These are phyloP conservation scores for Callyntrura guangdongensis DNA, from an alignment of 2,888 invertebrate genomes.

Conservation along the genomic window DNA sequence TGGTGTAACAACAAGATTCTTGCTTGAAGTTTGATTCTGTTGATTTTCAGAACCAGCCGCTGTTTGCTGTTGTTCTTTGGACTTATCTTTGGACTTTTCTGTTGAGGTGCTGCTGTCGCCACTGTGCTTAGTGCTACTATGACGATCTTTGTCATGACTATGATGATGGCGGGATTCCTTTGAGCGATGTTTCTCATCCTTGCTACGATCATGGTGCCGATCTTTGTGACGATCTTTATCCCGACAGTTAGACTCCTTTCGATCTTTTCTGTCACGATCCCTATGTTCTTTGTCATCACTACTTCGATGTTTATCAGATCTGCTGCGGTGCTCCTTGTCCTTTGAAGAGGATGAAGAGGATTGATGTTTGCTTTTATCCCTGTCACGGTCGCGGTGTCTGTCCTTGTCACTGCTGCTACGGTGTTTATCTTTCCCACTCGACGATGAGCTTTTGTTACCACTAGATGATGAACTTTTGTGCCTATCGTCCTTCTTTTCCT, in stretches of 20 bases:
- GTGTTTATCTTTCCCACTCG: conserved; percentile 54
- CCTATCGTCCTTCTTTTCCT: conserved; percentile 54
- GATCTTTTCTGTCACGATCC: conserved; percentile 64
- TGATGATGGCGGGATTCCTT: conserved; percentile 68
- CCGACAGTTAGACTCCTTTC: conserved; percentile 42
- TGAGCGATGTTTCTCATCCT: conserved; percentile 70
- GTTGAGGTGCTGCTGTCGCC: conserved; percentile 6
- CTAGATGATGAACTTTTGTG: conserved; percentile 55
- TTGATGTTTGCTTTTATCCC: conserved; percentile 61
- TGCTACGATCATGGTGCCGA: conserved; percentile 50
- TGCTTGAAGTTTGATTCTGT: not conserved
- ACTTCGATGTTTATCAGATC: conserved; percentile 69
- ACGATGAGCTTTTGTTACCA: conserved; percentile 29
- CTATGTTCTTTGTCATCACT: conserved; percentile 61
- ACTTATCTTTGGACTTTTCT: conserved; percentile 66
- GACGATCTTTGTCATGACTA: conserved; percentile 69
- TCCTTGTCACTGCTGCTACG: conserved; percentile 70
- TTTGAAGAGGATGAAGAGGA: conserved; percentile 66
- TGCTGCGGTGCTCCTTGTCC: conserved; percentile 63
- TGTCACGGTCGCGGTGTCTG: conserved; percentile 73
- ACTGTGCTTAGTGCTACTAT: conserved; percentile 36
- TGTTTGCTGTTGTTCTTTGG: conserved; percentile 54
- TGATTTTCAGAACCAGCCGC: not conserved
- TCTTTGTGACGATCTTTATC: conserved; percentile 71
- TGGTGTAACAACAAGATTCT: not conserved